These are phyloP conservation scores for Leistus spinibarbis DNA, from an alignment of 2,888 invertebrate species.

Conservation along the genomic window DNA sequence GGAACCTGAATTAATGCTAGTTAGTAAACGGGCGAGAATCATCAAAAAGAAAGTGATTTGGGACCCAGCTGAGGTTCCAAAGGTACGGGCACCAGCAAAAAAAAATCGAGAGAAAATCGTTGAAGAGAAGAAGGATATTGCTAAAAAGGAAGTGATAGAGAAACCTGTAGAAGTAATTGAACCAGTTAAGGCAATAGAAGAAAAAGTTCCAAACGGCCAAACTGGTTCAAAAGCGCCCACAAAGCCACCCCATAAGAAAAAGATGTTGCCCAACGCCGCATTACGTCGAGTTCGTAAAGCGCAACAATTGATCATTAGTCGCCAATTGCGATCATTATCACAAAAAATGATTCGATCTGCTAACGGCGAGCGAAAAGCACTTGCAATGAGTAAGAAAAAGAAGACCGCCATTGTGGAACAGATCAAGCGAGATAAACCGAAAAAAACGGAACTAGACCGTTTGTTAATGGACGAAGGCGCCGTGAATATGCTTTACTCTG, in stretches of 20 bases:
- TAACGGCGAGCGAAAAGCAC: constrained; percentile 20
- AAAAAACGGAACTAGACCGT: constrained; percentile 69
- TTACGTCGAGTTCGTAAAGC: constrained; percentile 27
- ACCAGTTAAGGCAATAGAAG: background rate
- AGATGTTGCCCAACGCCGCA: background rate
- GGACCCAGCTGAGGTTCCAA: constrained; percentile 68
- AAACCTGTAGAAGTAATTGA: background rate
- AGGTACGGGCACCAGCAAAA: constrained; percentile 34
- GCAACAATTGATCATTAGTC: constrained; percentile 38
- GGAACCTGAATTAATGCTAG: constrained; percentile 22
- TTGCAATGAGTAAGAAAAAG: constrained; percentile 35
- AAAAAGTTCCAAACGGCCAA: constrained; percentile 1
- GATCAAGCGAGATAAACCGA: constrained; percentile 40
- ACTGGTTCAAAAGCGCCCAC: background rate
- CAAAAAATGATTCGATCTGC: constrained; percentile 9
- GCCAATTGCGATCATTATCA: constrained; percentile 15
- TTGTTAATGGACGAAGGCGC: constrained; percentile 86
- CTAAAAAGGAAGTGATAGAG: background rate
- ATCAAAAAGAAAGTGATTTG: constrained; percentile 77
- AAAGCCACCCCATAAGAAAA: background rate
- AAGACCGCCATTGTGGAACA: constrained; percentile 27
- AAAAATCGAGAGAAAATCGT: constrained; percentile 2
- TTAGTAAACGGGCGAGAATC: constrained; percentile 60
- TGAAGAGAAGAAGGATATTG: background rate
- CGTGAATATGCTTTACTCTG: constrained; percentile 81